Conservation (phyloP, 2,888 invertebrate genomes). For the Philopedon plagiatum region DNA sequence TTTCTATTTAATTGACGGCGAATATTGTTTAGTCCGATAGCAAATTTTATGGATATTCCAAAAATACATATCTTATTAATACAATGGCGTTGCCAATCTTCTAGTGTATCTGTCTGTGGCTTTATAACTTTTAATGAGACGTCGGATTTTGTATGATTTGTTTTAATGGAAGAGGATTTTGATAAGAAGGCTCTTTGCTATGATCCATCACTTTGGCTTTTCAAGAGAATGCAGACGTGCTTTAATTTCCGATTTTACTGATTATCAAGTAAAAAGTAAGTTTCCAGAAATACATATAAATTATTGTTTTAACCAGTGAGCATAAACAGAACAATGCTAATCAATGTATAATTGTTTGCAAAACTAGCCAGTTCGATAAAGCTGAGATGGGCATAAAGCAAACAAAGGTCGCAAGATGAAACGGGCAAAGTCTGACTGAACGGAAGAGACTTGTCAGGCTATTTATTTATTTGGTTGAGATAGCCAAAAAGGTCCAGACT, state of each 20-base stretch:
- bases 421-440: constrained; percentile 14
- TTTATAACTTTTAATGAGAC: no score
- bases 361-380: constrained; percentile 1
- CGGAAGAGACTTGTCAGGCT: constrained; percentile 30
- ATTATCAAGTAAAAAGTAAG: neutral
- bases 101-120: no score
- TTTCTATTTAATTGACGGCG: no score
- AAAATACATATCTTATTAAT: no score
- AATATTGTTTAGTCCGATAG: no score
- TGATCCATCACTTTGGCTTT: no score
- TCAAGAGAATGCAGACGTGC: no score
- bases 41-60: no score
- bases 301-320: neutral
- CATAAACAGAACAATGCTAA: neutral
- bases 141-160: no score
- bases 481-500: constrained; percentile 30
- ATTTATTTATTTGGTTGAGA: constrained; percentile 31
- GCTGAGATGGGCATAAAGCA: constrained; percentile 16
- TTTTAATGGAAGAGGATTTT: no score
- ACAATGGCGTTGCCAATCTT: no score
- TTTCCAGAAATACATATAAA: neutral
- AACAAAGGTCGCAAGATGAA: constrained; percentile 24
- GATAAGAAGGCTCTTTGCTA: no score
- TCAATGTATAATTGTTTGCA: neutral
- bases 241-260: neutral